Evolutionary conservation across 2,888 invertebrate species (phyloP).

Genomic region (Bunonema sp.): DNA sequence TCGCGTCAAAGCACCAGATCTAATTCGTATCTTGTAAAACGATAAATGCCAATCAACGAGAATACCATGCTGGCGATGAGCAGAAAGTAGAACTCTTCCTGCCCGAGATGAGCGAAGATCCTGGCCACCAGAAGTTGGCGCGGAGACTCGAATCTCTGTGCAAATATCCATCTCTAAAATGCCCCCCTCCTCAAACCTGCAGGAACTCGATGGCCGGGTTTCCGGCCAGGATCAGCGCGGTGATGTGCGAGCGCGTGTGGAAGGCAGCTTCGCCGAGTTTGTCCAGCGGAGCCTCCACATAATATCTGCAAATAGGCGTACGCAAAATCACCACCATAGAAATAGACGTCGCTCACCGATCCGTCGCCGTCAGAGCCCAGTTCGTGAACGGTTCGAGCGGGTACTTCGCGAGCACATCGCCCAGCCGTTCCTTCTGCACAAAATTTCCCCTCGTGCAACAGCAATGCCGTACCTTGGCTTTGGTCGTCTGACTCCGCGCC

Average conservation of each 20-base stretch:
- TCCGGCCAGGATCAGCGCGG: constrained; percentile 14
- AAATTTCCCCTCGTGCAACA: too few relatives aligned
- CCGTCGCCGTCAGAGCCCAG: constrained; percentile 10
- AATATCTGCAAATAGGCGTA: background rate
- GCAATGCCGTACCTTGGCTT: too few relatives aligned
- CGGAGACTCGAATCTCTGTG: background rate
- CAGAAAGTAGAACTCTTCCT: constrained; percentile 13
- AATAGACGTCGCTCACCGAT: constrained; percentile 4
- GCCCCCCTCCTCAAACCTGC: constrained; percentile 5
- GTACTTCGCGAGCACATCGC: constrained; percentile 8
- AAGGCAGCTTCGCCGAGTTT: constrained; percentile 8
- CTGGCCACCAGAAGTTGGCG: background rate
- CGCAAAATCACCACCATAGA: background rate
- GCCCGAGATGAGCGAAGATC: constrained; percentile 11
- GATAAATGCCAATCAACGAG: too few relatives aligned
- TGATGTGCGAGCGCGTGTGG: constrained; percentile 12
- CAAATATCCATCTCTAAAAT: background rate
- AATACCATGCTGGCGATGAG: constrained; percentile 6
- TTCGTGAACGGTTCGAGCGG: constrained; percentile 12
- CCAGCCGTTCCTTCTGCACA: too few relatives aligned
- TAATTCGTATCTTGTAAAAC: too few relatives aligned
- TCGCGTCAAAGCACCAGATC: constrained; percentile 13
- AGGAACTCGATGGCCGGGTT: constrained; percentile 14
- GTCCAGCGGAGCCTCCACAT: constrained; percentile 12
- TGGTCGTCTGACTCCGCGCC: too few relatives aligned